phyloP scores from a whole-genome alignment of 53 echinoderm and acorn worm species.

The Astropecten irregularis region DNA sequence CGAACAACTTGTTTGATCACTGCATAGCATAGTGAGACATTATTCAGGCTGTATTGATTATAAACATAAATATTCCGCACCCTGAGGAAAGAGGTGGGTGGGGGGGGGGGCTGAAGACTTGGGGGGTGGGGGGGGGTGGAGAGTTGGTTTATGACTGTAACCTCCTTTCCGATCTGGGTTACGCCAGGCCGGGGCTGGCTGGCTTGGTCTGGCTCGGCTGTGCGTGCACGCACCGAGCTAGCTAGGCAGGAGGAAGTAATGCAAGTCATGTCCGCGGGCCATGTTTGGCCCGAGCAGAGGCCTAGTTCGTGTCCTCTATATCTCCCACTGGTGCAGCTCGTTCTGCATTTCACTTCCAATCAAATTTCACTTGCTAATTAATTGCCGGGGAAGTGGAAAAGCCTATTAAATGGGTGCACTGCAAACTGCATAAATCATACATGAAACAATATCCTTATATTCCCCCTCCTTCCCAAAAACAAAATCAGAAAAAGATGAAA shows the following conservation, averaged over 20 bases:
- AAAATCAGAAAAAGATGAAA: too few relatives aligned
- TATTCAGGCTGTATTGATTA: conserved; percentile 29
- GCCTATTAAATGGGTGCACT: too few relatives aligned
- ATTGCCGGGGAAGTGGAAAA: too few relatives aligned
- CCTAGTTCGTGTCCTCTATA: conserved; percentile 17
- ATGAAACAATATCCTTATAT: too few relatives aligned
- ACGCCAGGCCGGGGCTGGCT: not conserved
- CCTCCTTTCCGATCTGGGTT: conserved; percentile 42
- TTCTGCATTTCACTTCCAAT: too few relatives aligned
- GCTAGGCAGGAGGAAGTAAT: not conserved
- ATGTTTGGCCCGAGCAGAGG: not conserved
- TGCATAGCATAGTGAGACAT: not conserved
- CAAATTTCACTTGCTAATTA: too few relatives aligned
- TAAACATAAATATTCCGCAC: not conserved
- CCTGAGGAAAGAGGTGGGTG: too few relatives aligned
- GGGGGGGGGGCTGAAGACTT: too few relatives aligned
- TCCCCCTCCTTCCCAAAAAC: too few relatives aligned
- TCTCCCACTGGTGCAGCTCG: not conserved
- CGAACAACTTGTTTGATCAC: conserved; percentile 36
- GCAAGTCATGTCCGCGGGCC: conserved; percentile 8
- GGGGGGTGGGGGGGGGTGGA: too few relatives aligned
- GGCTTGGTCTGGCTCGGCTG: not conserved
- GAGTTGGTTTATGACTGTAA: conserved; percentile 18
- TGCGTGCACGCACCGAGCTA: too few relatives aligned
- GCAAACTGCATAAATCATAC: too few relatives aligned